A percentile compares a stretch with the other conserved stretches of the same genome.
phyloP scores from a whole-genome alignment of 1,140 invertebrate genomes.

The Diorhabda sublineata region DNA sequence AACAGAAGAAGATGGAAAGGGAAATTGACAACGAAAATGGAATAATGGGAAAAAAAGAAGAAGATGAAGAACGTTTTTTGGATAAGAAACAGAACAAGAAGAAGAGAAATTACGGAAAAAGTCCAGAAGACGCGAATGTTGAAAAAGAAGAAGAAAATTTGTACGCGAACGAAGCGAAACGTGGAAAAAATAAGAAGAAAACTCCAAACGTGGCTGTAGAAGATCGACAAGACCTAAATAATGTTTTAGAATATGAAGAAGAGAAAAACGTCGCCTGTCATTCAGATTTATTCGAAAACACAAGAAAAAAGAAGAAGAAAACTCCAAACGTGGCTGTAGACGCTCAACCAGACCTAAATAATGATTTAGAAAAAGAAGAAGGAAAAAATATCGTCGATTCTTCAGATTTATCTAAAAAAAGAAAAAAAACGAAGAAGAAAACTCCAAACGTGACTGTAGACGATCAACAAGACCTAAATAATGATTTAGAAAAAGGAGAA shows the following conservation, averaged over 20 bases:
- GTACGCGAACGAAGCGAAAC: constrained; percentile 1
- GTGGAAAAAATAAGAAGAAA: constrained; percentile 8
- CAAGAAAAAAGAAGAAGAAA: constrained; percentile 9
- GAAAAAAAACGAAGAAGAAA: constrained; percentile 8
- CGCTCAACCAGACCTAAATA: too few relatives aligned
- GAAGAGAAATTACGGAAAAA: background rate
- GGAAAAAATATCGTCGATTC: too few relatives aligned
- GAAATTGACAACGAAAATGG: background rate
- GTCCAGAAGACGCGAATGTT: background rate
- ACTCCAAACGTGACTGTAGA: background rate
- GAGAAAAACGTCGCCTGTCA: too few relatives aligned
- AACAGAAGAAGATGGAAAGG: constrained; percentile 11
- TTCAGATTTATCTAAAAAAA: background rate
- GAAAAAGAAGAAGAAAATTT: too few relatives aligned
- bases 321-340: background rate
- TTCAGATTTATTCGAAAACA: background rate
- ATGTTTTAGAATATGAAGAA: too few relatives aligned
- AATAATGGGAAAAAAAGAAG: constrained; percentile 18
- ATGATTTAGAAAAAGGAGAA: too few relatives aligned
- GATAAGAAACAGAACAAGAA: background rate
- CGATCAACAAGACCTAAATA: too few relatives aligned
- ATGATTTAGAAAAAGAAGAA: too few relatives aligned
- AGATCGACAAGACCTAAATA: too few relatives aligned
- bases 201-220: background rate
- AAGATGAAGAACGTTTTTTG: background rate